Percentiles rank a stretch among this genome's conserved stretches.
These are phyloP conservation scores for Jaculus jaculus DNA, from an alignment of 2,113 vertebrate genomes.

Conservation along the genomic window DNA sequence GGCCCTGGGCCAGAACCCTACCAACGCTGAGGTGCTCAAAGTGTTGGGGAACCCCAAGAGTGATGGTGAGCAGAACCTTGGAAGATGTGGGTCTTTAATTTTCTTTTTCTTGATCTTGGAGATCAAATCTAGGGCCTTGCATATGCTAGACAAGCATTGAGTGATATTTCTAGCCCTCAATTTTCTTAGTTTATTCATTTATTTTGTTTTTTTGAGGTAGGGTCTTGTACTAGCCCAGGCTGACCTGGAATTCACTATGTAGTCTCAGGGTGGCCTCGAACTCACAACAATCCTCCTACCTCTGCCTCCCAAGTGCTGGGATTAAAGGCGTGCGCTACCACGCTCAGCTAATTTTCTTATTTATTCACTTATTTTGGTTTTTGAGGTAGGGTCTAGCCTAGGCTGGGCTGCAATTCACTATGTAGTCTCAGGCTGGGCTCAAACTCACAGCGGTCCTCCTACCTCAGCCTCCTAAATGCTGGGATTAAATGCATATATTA, in stretches of 20 bases:
- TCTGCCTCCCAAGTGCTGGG: not conserved
- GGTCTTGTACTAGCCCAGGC: not conserved
- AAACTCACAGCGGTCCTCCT: too few species aligned
- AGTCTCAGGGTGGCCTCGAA: not conserved
- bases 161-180: not conserved
- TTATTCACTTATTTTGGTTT: not conserved
- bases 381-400: not conserved
- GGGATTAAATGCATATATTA: too few species aligned
- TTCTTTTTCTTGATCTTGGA: not conserved
- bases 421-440: too few species aligned
- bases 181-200: not conserved
- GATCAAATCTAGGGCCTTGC: not conserved
- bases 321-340: too few species aligned
- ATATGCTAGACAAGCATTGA: too few species aligned
- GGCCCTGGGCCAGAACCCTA: slow-evolving; percentile 83
- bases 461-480: too few species aligned
- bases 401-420: too few species aligned
- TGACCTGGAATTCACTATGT: too few species aligned
- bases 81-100: not conserved
- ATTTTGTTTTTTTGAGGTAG: too few species aligned
- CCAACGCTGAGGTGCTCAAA: slow-evolving; percentile 82
- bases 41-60: slow-evolving; percentile 82
- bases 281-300: not conserved
- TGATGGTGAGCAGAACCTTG: slow-evolving; percentile 74
- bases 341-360: not conserved